Base-by-base conservation (phyloP, 2,113 vertebrate species). In the Hyperopisus bebe region DNA sequence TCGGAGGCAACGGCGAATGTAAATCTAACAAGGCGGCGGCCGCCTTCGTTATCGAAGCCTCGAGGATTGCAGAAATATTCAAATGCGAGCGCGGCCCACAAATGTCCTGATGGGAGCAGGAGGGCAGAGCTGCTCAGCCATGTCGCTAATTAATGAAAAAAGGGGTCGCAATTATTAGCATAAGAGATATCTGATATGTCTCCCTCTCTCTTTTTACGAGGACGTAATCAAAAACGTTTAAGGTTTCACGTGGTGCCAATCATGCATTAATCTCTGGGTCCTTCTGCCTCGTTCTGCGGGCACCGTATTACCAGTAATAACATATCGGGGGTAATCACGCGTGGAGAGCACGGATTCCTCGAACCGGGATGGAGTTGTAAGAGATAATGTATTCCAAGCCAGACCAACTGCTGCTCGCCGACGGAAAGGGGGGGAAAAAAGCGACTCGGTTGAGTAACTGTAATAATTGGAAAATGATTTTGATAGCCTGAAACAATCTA, bases 391-490 rank as follows among this genome's bases (percentile, higher is more conserved):
- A 98, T 99, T 98, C 97, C 96, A 95, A 97, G 96, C 95, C 96
- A 97, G 97, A 97, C 97, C 97, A 96, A 98, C 97, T 97, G 97
- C 96, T 92, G 95, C 95, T 97, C 95, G 94, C 94, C 96, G 95
- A 95, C 94, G 95, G 94, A 44, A 48, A 48, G 62, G 62, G 27
- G 62, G 62, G 21, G 39, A 93, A 93, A 94, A 94, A 94, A 93
- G 96, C 96, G 97, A 88, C 97, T 97, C 98, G 98, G 97, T 98
- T 98, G 97, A 98, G 97, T 98, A 98, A 99, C 97, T 92, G 96
- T 98, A 98, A 99, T 99, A 99, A 99, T 99, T 99, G 98, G 98
- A 98, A 99, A 99, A 98, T 99, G 97, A 98, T 99, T 98, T 97
- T 98, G 98, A 99, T 99, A 98, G 98, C 98, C 98, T 98, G 98